Evolutionary conservation across 2,113 vertebrate species (phyloP), one percentile per base, ranked within the genome.

Genomic region (Corvus hawaiiensis): DNA sequence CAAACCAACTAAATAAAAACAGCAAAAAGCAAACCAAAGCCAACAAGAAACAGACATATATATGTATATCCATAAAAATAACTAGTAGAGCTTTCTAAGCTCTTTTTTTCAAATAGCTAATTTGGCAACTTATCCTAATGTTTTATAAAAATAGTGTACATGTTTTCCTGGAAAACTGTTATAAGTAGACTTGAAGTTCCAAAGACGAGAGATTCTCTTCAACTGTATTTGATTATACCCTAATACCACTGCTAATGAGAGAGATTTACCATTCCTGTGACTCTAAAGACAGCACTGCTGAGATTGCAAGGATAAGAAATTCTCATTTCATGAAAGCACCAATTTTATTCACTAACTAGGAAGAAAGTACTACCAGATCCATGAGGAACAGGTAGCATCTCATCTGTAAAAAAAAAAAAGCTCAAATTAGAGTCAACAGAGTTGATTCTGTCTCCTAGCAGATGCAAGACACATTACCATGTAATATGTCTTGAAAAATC

Each of bases 251-350:
- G 46, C 37, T 76, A 52, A 83, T 55, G 35, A 12, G 35, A 94
- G 78, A 95, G 66, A 94, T 94, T 91, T 89, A 79, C 46, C 35
- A n/a, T 94, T 93, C 27, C 58, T 93, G 19, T 79, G 77, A 84
- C 39, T 83, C 33, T 72, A 94, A 82, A 79, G 81, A 92, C 58
- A 93, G 27, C 35, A 43, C 28, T 84, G 90, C 71, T 95, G 92
- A 95, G 48, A 89, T 41, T 90, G 80, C 89, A 95, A 89, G 82
- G 93, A 76, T 79, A 94, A 77, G 37, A 49, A 90, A 91, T 78
- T 67, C 51, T 90, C 28, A 59, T 88, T 78, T 92, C 48, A 85
- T 96, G 56, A 93, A 93, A 90, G 43, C 24, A 80, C 33, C 37
- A 39, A 62, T 93, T 96, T 96, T 89, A 77, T 87, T 94, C 54